Evolutionary conservation across 2,888 invertebrate genomes (phyloP).

Genomic region (Siphonodentalium dalli): DNA sequence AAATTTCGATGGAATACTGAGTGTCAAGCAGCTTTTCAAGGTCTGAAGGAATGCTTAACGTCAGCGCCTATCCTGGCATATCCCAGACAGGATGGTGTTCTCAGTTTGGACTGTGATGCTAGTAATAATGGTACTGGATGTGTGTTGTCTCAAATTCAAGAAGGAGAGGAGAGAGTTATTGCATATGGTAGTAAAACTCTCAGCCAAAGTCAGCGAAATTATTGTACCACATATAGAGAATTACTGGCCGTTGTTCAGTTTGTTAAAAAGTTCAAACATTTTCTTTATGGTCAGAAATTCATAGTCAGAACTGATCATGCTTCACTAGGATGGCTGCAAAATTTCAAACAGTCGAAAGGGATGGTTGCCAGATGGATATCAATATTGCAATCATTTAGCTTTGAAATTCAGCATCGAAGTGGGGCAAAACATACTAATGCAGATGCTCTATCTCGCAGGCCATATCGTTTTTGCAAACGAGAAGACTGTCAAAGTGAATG

Average conservation of each 20-base stretch:
- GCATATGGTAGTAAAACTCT: slow-evolving; percentile 10
- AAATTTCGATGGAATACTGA: background rate
- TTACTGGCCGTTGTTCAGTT: too few species aligned
- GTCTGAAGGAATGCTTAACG: background rate
- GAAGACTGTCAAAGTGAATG: too few species aligned
- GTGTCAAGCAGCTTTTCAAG: background rate
- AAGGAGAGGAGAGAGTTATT: background rate
- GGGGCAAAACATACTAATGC: background rate
- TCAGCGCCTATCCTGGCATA: slow-evolving; percentile 3
- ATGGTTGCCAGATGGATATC: background rate
- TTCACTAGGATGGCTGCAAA: too few species aligned
- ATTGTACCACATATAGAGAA: background rate
- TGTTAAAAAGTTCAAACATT: too few species aligned
- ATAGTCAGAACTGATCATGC: too few species aligned
- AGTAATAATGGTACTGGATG: too few species aligned
- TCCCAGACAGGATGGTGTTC: background rate
- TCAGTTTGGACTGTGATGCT: slow-evolving; percentile 8
- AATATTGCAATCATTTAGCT: background rate
- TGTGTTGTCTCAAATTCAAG: background rate
- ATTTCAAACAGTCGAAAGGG: too few species aligned
- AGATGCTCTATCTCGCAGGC: slow-evolving; percentile 1
- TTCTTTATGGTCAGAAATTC: too few species aligned
- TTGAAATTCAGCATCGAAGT: background rate
- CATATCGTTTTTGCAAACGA: too few species aligned
- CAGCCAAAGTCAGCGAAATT: background rate